These are phyloP conservation scores for Drosophila ananassae DNA, from an alignment of 1,140 invertebrate genomes.

Conservation along the genomic window DNA sequence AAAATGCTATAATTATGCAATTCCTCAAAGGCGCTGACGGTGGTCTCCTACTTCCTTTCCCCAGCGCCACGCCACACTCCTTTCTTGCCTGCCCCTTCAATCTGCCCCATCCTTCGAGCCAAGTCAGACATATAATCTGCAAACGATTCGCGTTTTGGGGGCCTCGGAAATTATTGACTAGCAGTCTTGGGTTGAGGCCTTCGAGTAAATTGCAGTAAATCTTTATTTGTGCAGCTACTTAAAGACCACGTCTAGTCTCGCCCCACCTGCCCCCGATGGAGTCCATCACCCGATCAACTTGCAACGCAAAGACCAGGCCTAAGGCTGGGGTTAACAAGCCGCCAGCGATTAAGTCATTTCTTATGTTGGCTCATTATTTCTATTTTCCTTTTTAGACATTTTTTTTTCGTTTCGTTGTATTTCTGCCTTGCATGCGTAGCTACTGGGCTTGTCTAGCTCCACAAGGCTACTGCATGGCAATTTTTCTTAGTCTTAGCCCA, in stretches of 20 bases:
- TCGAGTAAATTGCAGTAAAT: conserved; percentile 78
- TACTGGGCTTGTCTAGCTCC: conserved; percentile 33
- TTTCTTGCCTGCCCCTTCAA: neutral
- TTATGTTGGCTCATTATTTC: conserved; percentile 76
- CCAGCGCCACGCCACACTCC: neutral
- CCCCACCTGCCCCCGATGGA: conserved; percentile 3
- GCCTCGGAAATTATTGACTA: conserved; percentile 73
- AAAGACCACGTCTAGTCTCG: conserved; percentile 38
- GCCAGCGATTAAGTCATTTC: conserved; percentile 81
- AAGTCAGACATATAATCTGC: conserved; percentile 59
- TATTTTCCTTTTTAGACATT: conserved; percentile 20
- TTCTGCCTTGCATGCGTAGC: conserved; percentile 37
- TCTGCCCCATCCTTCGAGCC: conserved; percentile 6
- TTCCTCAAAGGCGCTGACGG: conserved; percentile 83
- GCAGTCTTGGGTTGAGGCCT: conserved; percentile 63
- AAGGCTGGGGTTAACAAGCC: conserved; percentile 72
- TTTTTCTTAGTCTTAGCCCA: conserved; percentile 67
- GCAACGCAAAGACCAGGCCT: conserved; percentile 20
- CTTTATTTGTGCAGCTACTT: conserved; percentile 81
- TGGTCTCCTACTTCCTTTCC: conserved; percentile 47
- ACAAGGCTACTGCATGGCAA: conserved; percentile 38
- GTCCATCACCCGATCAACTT: conserved; percentile 1
- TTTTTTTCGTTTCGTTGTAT: neutral
- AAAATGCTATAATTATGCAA: conserved; percentile 83
- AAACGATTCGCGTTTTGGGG: conserved; percentile 60